These are phyloP conservation scores for Heteractis magnifica DNA, from an alignment of 92 coral and sea anemone genomes.

Conservation along the genomic window DNA sequence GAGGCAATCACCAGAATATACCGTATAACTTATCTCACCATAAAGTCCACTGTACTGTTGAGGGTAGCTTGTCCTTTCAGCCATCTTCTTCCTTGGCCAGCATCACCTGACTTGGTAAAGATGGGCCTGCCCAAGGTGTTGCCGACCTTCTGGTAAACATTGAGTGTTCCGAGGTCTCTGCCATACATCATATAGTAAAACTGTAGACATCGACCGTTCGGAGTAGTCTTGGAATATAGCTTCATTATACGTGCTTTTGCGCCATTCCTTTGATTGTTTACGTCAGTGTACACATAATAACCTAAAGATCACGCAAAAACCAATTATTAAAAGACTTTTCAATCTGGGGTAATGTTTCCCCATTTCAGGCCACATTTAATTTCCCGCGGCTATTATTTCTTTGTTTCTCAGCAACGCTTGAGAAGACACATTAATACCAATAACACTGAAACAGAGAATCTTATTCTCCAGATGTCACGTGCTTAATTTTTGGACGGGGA, in stretches of 20 bases:
- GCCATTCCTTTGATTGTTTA: constrained; percentile 44
- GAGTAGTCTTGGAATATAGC: constrained; percentile 36
- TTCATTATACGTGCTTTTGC: constrained; percentile 69
- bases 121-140: constrained; percentile 48
- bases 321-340: too few relatives aligned
- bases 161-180: constrained; percentile 63
- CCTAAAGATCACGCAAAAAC: constrained; percentile 35
- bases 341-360: not conserved
- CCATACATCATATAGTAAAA: constrained; percentile 97
- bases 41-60: constrained; percentile 62
- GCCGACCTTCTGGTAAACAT: constrained; percentile 76
- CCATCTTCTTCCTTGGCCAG: constrained; percentile 76
- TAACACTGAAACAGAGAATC: too few relatives aligned
- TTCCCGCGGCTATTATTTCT: too few relatives aligned
- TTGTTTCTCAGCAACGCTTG: too few relatives aligned
- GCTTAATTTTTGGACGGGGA: too few relatives aligned
- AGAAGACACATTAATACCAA: too few relatives aligned
- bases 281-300: constrained; percentile 73
- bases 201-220: constrained; percentile 61
- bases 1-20: not conserved
- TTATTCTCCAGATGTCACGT: too few relatives aligned
- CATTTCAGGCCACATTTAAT: not conserved
- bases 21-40: constrained; percentile 39
- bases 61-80: constrained; percentile 69
- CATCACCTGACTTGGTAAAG: constrained; percentile 79